A percentile compares a stretch with the other conserved stretches of the same genome.
Conservation (phyloP, 1,140 invertebrate genomes). For the Euborellia annulipes region DNA sequence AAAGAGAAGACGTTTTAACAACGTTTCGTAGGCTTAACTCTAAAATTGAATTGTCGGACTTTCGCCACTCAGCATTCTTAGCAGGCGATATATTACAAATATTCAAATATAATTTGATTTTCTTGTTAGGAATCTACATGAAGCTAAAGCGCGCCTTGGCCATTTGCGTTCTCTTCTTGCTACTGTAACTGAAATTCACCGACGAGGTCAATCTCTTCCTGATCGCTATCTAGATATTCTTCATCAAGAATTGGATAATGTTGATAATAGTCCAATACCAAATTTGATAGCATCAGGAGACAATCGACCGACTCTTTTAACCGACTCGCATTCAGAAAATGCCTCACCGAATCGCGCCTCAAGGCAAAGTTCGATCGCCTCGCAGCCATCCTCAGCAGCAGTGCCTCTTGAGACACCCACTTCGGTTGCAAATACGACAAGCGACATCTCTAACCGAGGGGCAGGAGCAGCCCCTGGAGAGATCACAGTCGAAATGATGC, state of each 20-base stretch:
- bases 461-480: not conserved
- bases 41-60: too few relatives aligned
- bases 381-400: not conserved
- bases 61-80: too few relatives aligned
- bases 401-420: not conserved
- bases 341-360: not conserved
- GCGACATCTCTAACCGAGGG: too few relatives aligned
- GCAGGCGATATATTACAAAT: too few relatives aligned
- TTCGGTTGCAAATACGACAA: too few relatives aligned
- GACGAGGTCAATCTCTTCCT: constrained; percentile 4
- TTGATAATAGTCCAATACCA: not conserved
- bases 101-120: not conserved
- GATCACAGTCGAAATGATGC: constrained; percentile 7
- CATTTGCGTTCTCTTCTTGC: constrained; percentile 9
- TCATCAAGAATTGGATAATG: constrained; percentile 2
- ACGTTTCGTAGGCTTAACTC: too few relatives aligned
- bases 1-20: too few relatives aligned
- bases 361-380: not conserved
- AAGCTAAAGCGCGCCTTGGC: constrained; percentile 6
- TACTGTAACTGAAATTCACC: constrained; percentile 2
- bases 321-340: not conserved
- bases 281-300: too few relatives aligned
- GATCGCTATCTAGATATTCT: constrained; percentile 9
- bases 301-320: too few relatives aligned
- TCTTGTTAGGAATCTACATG: constrained; percentile 8